Percentiles rank a stretch among this genome's conserved stretches.
Conservation (phyloP, 2,888 invertebrate genomes). For the Steinernema hermaphroditum region DNA sequence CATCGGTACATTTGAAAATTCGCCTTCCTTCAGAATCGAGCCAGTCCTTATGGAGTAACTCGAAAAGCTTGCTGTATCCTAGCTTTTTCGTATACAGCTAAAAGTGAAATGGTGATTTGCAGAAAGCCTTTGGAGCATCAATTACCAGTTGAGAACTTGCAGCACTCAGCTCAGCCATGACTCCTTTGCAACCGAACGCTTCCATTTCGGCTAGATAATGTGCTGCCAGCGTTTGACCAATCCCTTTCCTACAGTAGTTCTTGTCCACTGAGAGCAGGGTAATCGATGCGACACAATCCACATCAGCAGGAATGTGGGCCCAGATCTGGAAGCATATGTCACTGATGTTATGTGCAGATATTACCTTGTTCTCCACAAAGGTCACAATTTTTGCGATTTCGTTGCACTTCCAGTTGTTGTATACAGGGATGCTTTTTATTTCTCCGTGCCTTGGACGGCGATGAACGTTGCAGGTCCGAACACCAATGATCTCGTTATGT, state of each 20-base stretch:
- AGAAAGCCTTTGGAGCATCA: too few relatives aligned
- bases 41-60: constrained; percentile 23
- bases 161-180: constrained; percentile 45
- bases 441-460: constrained; percentile 29
- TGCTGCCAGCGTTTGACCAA: constrained; percentile 36
- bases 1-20: constrained; percentile 33
- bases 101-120: background rate
- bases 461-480: constrained; percentile 37
- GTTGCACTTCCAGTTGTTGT: constrained; percentile 33
- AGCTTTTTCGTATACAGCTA: constrained; percentile 27
- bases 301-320: constrained; percentile 39
- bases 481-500: constrained; percentile 33
- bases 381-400: constrained; percentile 30
- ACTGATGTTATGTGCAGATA: background rate
- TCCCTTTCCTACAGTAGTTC: constrained; percentile 39
- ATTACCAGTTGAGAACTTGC: constrained; percentile 43
- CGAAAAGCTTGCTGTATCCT: constrained; percentile 32
- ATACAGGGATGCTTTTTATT: background rate
- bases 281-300: constrained; percentile 34
- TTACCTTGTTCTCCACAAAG: constrained; percentile 41
- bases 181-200: constrained; percentile 41
- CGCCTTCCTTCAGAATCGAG: constrained; percentile 16
- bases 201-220: constrained; percentile 39
- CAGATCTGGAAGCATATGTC: constrained; percentile 38
- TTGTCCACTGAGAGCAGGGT: constrained; percentile 39